A percentile compares a stretch with the other conserved stretches of the same genome.
These are phyloP conservation scores for Hirudo medicinalis DNA, from an alignment of 1,140 invertebrate genomes.

Conservation along the genomic window DNA sequence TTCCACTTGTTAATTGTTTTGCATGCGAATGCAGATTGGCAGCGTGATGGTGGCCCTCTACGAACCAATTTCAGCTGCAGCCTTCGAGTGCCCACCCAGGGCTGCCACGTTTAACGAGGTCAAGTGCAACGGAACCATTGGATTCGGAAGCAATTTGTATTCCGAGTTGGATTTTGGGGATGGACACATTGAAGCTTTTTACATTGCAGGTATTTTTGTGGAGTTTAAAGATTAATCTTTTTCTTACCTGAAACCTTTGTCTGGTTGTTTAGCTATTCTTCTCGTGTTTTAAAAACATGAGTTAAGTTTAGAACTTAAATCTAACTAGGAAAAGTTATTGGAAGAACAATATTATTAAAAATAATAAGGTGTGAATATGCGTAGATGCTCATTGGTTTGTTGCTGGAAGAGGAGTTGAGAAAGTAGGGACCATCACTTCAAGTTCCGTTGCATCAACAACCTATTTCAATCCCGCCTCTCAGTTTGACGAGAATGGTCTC, in stretches of 20 bases:
- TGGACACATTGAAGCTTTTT: constrained; percentile 9
- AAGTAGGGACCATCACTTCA: neutral
- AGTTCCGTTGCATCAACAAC: neutral
- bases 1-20: neutral
- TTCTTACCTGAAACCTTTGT: neutral
- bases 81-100: constrained; percentile 1
- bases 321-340: neutral
- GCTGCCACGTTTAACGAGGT: constrained; percentile 6
- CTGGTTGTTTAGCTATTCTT: neutral
- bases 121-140: constrained; percentile 16
- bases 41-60: neutral
- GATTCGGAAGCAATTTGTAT: constrained; percentile 12
- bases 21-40: neutral
- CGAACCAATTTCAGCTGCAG: neutral
- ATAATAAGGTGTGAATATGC: neutral
- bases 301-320: neutral
- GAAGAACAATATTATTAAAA: neutral
- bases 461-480: constrained; percentile 3
- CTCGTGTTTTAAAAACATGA: neutral
- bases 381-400: constrained; percentile 12
- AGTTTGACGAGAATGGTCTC: constrained; percentile 9
- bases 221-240: too few species aligned
- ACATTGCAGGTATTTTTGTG: constrained; percentile 6
- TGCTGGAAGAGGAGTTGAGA: constrained; percentile 8
- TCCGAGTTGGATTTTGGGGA: constrained; percentile 10